Evolutionary conservation across 2,888 invertebrate species (phyloP), one percentile per base, ranked within the genome.

Genomic region (Sphaeridia pumilis): DNA sequence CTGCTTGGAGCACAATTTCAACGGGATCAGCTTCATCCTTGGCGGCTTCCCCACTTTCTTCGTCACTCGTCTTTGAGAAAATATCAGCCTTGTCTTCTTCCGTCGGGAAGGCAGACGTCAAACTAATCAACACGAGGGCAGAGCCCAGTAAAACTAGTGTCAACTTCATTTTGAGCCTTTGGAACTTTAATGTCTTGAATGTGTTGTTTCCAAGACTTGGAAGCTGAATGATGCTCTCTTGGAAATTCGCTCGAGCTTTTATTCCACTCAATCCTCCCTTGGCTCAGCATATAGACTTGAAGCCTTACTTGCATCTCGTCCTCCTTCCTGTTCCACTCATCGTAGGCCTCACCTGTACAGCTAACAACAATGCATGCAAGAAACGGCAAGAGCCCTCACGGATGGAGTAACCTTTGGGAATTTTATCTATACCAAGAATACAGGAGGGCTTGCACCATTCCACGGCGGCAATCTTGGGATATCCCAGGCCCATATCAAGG

Each of bases 1-100:
- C 48, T 2, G 57, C 53, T 26, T 54, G 35, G 24, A 57, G 47
- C 10, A 57, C 54, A n/a, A 54, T 42, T 25, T 57, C 57, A 25
- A 57, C 54, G 5, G 50, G 34, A n/a, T 46, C 50, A 17, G 25
- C 25, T 41, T 48, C 49, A 24, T 35, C 26, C 7, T 4, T 17
- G 17, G 14, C 52, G 12, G 46, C 17, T 34, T 24, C 26, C n/a
- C 35, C 26, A 3, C 2, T 20, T n/a, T n/a, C 31, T 49, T 49
- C 42, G 20, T 49, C 28, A 26, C 42, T 7, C 12, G 46, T 4
- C 20, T 52, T 26, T 34, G 41, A 38, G 42, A 52, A 52, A 26
- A 52, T 52, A 50, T 44, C 28, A 21, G 43, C 5, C 22, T 31
- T 41, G 26, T 22, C 49, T 7, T 4, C 49, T 7, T 42, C 42